A percentile compares a stretch with the other conserved stretches of the same genome.
Evolutionary conservation across 2,888 invertebrate species (phyloP).

Genomic region (Hemistola chrysoprasaria): DNA sequence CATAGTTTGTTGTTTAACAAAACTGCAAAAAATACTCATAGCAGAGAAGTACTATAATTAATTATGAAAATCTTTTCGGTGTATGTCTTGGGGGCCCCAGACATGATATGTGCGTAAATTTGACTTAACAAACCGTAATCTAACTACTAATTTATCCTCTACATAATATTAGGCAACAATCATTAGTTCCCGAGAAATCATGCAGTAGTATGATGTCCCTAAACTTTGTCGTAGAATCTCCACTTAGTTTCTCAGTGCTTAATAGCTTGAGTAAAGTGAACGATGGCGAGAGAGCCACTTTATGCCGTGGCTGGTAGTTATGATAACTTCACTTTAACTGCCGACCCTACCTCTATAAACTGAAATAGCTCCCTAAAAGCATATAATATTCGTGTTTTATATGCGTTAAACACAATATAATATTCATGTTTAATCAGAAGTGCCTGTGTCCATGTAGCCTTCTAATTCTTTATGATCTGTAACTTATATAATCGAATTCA

Average conservation of each 20-base stretch:
- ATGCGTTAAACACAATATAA: too few species aligned
- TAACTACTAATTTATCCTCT: too few species aligned
- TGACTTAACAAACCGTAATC: too few species aligned
- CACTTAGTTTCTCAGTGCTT: slow-evolving; percentile 9
- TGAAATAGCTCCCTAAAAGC: slow-evolving; percentile 24
- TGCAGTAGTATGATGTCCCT: too few species aligned
- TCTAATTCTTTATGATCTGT: slow-evolving; percentile 8
- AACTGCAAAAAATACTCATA: too few species aligned
- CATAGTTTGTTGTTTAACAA: too few species aligned
- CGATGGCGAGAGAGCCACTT: slow-evolving; percentile 28
- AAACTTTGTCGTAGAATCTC: slow-evolving; percentile 3
- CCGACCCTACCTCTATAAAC: slow-evolving; percentile 30
- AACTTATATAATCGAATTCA: slow-evolving; percentile 7
- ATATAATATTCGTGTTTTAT: slow-evolving; percentile 21
- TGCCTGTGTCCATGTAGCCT: slow-evolving; percentile 2
- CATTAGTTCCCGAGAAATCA: too few species aligned
- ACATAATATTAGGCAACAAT: too few species aligned
- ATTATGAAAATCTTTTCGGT: too few species aligned
- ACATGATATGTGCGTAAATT: too few species aligned
- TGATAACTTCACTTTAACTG: slow-evolving; percentile 32
- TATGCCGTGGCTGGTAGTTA: slow-evolving; percentile 27
- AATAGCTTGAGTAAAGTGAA: slow-evolving; percentile 24
- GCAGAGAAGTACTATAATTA: too few species aligned
- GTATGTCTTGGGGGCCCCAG: too few species aligned
- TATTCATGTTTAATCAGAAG: slow-evolving; percentile 15